Evolutionary conservation across 2,888 invertebrate species (phyloP).

Genomic region (Matsumyia berberina): DNA sequence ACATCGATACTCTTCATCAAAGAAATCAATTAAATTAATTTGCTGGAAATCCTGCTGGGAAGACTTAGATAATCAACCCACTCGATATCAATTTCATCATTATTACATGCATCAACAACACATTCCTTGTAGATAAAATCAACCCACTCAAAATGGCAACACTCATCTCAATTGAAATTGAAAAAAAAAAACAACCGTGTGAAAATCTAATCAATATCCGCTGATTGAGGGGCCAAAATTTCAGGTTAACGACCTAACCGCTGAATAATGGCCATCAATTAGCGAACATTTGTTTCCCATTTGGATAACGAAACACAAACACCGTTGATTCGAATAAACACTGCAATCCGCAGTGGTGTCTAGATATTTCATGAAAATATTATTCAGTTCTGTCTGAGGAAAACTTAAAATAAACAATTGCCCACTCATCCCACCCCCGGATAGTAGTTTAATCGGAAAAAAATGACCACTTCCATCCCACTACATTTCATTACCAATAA

Average conservation of each 20-base stretch:
- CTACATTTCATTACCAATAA: constrained; percentile 56
- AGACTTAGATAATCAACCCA: neutral
- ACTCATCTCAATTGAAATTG: neutral
- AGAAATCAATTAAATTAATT: constrained; percentile 10
- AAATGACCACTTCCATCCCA: constrained; percentile 13
- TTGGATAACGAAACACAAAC: constrained; percentile 13
- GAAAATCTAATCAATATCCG: constrained; percentile 42
- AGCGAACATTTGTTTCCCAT: constrained; percentile 19
- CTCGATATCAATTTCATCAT: constrained; percentile 5
- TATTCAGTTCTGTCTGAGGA: constrained; percentile 21
- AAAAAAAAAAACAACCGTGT: neutral
- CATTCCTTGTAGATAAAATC: constrained; percentile 28
- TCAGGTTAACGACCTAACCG: constrained; percentile 54
- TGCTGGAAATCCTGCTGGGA: neutral
- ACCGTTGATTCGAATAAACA: constrained; percentile 10
- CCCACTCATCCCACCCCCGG: constrained; percentile 13
- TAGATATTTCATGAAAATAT: neutral
- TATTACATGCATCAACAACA: constrained; percentile 9
- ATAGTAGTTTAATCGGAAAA: constrained; percentile 28
- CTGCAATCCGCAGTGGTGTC: neutral
- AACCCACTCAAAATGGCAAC: constrained; percentile 13
- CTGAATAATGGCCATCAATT: constrained; percentile 5
- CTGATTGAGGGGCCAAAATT: constrained; percentile 24
- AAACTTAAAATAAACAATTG: constrained; percentile 47
- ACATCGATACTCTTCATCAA: neutral